phyloP scores from a whole-genome alignment of 2,797 vertebrate genomes.

The Crypturellus tataupa region DNA sequence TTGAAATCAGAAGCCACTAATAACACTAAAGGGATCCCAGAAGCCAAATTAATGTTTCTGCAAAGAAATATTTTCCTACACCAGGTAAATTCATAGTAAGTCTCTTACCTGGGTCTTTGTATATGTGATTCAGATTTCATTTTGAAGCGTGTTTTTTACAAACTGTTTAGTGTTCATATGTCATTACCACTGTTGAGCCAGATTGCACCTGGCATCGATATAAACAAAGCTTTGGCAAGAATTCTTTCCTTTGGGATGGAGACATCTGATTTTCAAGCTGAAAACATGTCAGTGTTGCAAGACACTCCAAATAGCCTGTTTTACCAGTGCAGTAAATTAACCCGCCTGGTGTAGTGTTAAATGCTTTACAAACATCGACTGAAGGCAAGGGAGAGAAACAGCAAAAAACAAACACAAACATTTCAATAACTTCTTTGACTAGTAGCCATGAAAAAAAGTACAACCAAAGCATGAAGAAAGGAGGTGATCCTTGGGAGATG shows the following conservation, averaged over 20 bases:
- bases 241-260: slow-evolving; percentile 76
- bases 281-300: slow-evolving; percentile 77
- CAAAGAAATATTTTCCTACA: slow-evolving; percentile 51
- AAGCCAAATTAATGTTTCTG: slow-evolving; percentile 65
- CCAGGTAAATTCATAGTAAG: slow-evolving; percentile 49
- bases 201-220: slow-evolving; percentile 80
- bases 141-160: slow-evolving; percentile 68
- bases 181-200: slow-evolving; percentile 79
- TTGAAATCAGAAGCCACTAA: slow-evolving; percentile 59
- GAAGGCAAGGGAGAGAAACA: slow-evolving; percentile 70
- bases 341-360: slow-evolving; percentile 81
- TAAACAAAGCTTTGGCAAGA: slow-evolving; percentile 80
- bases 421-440: slow-evolving; percentile 56
- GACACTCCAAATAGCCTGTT: slow-evolving; percentile 79
- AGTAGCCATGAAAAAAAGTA: slow-evolving; percentile 33
- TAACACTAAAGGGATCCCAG: slow-evolving; percentile 66
- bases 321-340: slow-evolving; percentile 77
- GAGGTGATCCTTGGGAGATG: background rate
- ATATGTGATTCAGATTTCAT: slow-evolving; percentile 67
- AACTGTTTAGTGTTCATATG: slow-evolving; percentile 76
- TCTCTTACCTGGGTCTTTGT: slow-evolving; percentile 59
- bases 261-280: slow-evolving; percentile 81
- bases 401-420: slow-evolving; percentile 79
- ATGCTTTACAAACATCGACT: slow-evolving; percentile 79
- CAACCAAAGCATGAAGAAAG: background rate